Base-by-base conservation (phyloP, 2,888 invertebrate genomes). In the Diaprepes abbreviatus region DNA sequence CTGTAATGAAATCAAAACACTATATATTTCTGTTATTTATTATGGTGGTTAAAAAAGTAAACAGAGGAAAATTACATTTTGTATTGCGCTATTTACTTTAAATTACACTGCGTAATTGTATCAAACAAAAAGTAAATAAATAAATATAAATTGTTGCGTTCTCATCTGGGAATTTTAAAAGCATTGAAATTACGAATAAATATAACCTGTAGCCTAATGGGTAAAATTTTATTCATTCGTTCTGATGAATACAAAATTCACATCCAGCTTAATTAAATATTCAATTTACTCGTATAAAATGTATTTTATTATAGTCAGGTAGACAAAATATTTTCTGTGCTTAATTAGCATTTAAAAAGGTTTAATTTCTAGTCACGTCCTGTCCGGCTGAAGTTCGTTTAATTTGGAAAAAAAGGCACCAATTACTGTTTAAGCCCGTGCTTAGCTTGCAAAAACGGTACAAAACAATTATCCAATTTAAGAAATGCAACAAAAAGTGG, bases 241-340 rank as follows among this genome's bases (percentile, higher is more conserved):
- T 69, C 65, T 52, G 55, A 65, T 68, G 66, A 71, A 66, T 73
- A 71, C 69, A 52, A 71, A 71, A 66, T 58, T 66, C 45, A 48
- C 58, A 72, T 65, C 65, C 50, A 64, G 57, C 45, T 67, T 58
- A 48, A 65, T 62, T 40, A 63, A 68, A 64, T 70, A 71, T 71
- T 67, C 70, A 73, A 67, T 70, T 70, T 58, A 33, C 59, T 59
- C 48, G 66, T 67, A 64, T 62, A 67, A 67, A 67, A 66, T 70
- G 69, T 65, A 70, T 9, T 43, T 10, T 17, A 43, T 43, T 17
- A 19, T 9, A 43, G 40, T 43, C 40, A 43, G 40, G 40, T 43
- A 9, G 40, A 19, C 10, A 17, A 43, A 43, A 14, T 43, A 14
- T 19, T 43, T 43, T 19, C 10, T 5, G 4, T 17, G 40, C 19